Evolutionary conservation across 2,888 invertebrate genomes (phyloP), one percentile per base, ranked within the genome.

Genomic region (Meloe dianella): DNA sequence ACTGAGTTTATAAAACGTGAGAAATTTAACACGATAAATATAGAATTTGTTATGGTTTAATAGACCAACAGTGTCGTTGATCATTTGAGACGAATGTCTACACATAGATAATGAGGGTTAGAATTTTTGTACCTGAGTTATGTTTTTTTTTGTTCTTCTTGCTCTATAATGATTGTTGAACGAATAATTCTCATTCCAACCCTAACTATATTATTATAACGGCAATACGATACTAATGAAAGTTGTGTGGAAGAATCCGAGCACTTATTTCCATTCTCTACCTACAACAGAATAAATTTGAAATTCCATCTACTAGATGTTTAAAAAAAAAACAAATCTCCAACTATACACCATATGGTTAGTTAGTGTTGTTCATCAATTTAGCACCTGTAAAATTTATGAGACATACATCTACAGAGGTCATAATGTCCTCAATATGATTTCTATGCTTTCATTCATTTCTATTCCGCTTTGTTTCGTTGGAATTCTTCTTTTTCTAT

Each of bases 191-290:
- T 3, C 47, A 47, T 47, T 47, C 47, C 47, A 47, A 47, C 47
- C 47, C 47, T 47, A 47, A 41, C 12, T 35, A 6, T 41, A 47
- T 47, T 47, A 47, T 47, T 20, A 47, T 47, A 47, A 47, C 47
- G 47, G 47, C 47, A 47, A 9, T 22, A 22, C 47, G n/a, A 47
- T 20, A 9, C 47, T 47, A 47, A 47, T 47, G 20, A 47, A 47
- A 17, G 41, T 17, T 41, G 41, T 41, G 47, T 20, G 20, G 20
- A 47, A 47, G 47, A 47, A 47, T 47, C 9, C 47, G 47, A 47
- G 47, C 47, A 20, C 20, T 47, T 47, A 47, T 47, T 47, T 20
- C 8, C 47, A 20, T 47, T 41, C 38, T n/a, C 30, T 5, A 35
- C n/a, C n/a, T n/a, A 20, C 47, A 47, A 47, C 41, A 41, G 7